Percentiles rank a stretch among this genome's conserved stretches.
Evolutionary conservation across 2,113 vertebrate genomes (phyloP).

Genomic region (Tachycineta bicolor): DNA sequence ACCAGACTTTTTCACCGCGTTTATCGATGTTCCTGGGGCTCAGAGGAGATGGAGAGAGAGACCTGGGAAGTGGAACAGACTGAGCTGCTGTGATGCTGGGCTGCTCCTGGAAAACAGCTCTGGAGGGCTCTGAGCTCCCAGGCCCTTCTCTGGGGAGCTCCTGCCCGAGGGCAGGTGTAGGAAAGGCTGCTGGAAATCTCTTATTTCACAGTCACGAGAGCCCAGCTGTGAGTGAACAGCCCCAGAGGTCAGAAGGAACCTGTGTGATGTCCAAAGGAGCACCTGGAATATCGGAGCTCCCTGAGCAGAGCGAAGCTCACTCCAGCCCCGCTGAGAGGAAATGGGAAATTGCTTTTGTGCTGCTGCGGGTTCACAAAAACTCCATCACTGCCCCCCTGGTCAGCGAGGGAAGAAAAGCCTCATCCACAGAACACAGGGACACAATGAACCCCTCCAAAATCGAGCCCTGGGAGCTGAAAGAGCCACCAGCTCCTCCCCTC

Average conservation of each 20-base stretch:
- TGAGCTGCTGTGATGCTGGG: neutral
- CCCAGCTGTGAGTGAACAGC: neutral
- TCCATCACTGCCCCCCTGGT: neutral
- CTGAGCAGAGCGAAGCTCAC: neutral
- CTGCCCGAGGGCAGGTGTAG: rapidly evolving
- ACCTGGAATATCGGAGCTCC: no score
- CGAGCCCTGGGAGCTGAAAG: rapidly evolving
- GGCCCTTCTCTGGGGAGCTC: rapidly evolving
- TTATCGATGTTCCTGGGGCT: neutral
- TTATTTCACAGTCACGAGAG: neutral
- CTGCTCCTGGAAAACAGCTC: neutral
- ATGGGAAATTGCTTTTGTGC: neutral
- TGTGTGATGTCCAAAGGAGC: rapidly evolving
- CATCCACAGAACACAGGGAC: neutral
- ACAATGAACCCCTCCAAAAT: no score
- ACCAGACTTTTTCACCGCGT: neutral
- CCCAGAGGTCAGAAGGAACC: neutral
- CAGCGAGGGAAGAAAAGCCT: neutral
- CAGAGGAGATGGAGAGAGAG: neutral
- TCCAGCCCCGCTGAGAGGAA: neutral
- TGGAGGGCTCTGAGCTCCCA: rapidly evolving
- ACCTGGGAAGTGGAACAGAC: rapidly evolving
- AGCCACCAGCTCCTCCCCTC: neutral
- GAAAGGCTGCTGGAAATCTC: neutral
- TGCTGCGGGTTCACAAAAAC: neutral